These are phyloP conservation scores for Lasioglossum baleicum DNA, from an alignment of 1,140 invertebrate genomes.

Conservation along the genomic window DNA sequence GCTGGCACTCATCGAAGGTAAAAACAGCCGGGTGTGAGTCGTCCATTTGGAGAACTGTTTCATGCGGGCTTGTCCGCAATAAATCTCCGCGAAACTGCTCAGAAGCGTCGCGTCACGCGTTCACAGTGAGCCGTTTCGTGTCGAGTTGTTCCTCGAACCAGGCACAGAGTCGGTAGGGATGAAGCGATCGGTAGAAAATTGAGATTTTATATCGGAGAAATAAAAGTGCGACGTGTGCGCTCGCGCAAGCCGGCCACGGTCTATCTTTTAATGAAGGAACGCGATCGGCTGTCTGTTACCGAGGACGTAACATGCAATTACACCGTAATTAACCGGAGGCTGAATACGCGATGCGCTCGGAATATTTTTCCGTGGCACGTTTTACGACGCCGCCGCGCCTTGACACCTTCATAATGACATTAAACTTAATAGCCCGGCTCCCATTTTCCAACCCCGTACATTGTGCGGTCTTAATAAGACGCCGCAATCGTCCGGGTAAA, in stretches of 20 bases:
- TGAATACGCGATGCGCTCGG: conserved; percentile 24
- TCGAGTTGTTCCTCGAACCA: too few species aligned
- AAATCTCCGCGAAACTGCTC: conserved; percentile 11
- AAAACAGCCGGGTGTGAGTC: not conserved
- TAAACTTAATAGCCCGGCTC: conserved; percentile 36
- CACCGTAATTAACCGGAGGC: conserved; percentile 41
- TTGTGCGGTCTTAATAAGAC: conserved; percentile 19
- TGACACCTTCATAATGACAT: conserved; percentile 48
- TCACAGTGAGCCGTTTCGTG: not conserved
- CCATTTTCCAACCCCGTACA: conserved; percentile 11
- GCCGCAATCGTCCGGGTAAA: not conserved
- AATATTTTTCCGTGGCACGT: conserved; percentile 30
- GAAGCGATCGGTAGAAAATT: conserved; percentile 7
- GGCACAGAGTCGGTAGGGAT: not conserved
- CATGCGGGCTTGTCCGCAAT: conserved; percentile 5
- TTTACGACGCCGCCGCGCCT: conserved; percentile 14
- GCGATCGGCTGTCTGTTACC: conserved; percentile 31
- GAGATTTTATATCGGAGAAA: conserved; percentile 11
- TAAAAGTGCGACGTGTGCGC: not conserved
- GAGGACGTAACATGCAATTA: conserved; percentile 40
- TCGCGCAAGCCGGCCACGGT: too few species aligned
- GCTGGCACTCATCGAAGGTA: not conserved
- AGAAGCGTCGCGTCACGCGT: conserved; percentile 11
- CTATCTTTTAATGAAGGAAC: conserved; percentile 40
- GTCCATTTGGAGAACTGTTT: not conserved